A percentile compares a stretch with the other conserved stretches of the same genome.
These are phyloP conservation scores for Pachypanchax playfairii DNA, from an alignment of 2,113 vertebrate species.

Conservation along the genomic window DNA sequence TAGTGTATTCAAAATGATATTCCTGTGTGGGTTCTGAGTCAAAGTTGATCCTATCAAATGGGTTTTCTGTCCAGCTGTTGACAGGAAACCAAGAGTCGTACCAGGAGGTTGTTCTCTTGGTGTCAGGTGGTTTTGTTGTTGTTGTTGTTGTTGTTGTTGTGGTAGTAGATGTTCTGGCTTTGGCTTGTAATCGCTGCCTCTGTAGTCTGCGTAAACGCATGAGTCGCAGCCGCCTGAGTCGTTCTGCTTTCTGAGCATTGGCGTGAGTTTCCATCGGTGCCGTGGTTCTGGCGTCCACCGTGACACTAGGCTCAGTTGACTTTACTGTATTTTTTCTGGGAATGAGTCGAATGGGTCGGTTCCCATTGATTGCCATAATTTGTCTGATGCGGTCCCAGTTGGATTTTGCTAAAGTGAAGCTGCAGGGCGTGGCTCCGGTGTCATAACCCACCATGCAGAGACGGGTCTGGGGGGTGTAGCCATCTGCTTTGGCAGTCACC, in stretches of 20 bases:
- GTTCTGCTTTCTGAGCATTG: conserved; percentile 24
- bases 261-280: neutral
- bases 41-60: conserved; percentile 58
- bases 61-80: conserved; percentile 60
- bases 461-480: conserved; percentile 84
- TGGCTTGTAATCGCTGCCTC: conserved; percentile 45
- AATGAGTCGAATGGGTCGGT: conserved; percentile 83
- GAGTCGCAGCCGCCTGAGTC: conserved; percentile 57
- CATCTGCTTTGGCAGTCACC: conserved; percentile 85
- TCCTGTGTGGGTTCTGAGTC: conserved; percentile 73
- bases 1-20: conserved; percentile 72
- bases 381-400: conserved; percentile 96
- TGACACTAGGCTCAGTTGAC: neutral
- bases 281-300: neutral
- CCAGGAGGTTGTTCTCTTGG: conserved; percentile 70
- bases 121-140: conserved; percentile 32
- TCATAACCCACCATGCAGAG: conserved; percentile 93
- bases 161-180: conserved; percentile 14
- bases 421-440: conserved; percentile 89
- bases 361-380: conserved; percentile 89
- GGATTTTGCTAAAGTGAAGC: conserved; percentile 89
- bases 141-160: neutral
- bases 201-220: conserved; percentile 61
- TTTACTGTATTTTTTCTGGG: conserved; percentile 10
- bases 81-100: conserved; percentile 74